Base-by-base conservation (phyloP, 2,113 vertebrate genomes). In the Erpornis zantholeuca region DNA sequence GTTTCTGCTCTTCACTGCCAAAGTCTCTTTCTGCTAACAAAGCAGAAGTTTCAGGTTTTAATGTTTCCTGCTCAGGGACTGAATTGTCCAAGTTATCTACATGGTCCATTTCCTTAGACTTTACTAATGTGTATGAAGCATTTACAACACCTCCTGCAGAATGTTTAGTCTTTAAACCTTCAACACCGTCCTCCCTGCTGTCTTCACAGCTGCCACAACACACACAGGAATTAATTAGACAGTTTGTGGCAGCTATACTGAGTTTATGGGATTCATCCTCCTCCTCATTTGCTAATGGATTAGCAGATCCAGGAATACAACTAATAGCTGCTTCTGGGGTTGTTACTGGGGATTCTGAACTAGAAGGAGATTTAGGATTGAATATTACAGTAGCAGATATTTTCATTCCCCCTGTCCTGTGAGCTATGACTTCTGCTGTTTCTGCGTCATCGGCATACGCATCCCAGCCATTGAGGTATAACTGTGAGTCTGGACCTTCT, bases 341-440 rank as follows among this genome's bases (percentile, higher is more conserved):
- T 10, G 92, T 68, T 45, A 66, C 76, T 4, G 94, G 87, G 13
- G 97, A 90, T 63, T 94, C 99, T 4, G 97, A 96, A 92, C 98
- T 92, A 73, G 98, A 97, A 12, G 98, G 98, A 33, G 99, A 99
- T 86, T 98, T 99, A 78, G 99, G 99, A 77, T 99, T 99, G 98
- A 99, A 99, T 96, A 99, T 99, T 91, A 99, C 99, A 0, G 99
- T 99, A 60, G 99, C 99, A 3, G 99, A 99, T 82, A 99, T 98
- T 97, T 99, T 99, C 99, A 99, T 99, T 85, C 99, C 99, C 35
- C 99, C 99, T 7, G 98, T 99, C 60, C 99, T 99, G 96, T 99
- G 98, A 49, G 99, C 99, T 15, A 99, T 99, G 91, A 98, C 98
- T 96, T 99, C 99, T 0, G 99, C 99, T 0, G 97, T 98, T 97